Evolutionary conservation across 2,113 vertebrate genomes (phyloP), one percentile per base, ranked within the genome.

Genomic region (Ophiodon elongatus): DNA sequence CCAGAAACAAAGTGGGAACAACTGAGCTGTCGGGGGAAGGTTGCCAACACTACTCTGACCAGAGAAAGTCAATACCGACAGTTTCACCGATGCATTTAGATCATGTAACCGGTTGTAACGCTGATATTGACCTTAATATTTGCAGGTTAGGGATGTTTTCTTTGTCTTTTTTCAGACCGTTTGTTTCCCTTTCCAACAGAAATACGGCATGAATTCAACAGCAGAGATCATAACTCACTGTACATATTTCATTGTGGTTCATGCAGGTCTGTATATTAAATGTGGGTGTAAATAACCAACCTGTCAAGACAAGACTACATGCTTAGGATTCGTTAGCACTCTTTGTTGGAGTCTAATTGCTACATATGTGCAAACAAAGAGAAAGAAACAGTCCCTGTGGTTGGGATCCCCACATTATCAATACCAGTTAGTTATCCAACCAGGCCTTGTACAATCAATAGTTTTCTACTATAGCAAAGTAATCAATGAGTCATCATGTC

Each of bases 401-500:
- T 4, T 33, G 21, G 35, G 41, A 73, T 63, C 23, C 41, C 62
- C 41, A 39, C n/a, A 41, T 35, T 41, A 62, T 85, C 65, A 27
- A 78, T 80, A 69, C 52, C 47, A 41, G 31, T 70, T 72, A 73
- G 59, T 45, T n/a, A 59, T 50, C 68, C 29, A 80, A 78, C 81
- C 66, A 78, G 79, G 85, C 85, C 56, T 66, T 13, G 31, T 82
- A 19, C 41, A 19, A 92, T 94, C 91, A 83, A 92, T 93, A 84
- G 25, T 82, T 76, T 87, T 83, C 85, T 83, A 39, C 83, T 75
- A 81, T 86, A 67, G 85, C 64, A 67, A 80, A 81, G 19, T 74
- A 91, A 95, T 97, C 95, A 93, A 94, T 97, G 89, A 91, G 94
- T 96, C 94, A 92, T 43, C 93, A 91, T 57, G 95, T 96, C 94